phyloP scores from a whole-genome alignment of 2,113 vertebrate genomes.

The Gymnocephalus cernua region DNA sequence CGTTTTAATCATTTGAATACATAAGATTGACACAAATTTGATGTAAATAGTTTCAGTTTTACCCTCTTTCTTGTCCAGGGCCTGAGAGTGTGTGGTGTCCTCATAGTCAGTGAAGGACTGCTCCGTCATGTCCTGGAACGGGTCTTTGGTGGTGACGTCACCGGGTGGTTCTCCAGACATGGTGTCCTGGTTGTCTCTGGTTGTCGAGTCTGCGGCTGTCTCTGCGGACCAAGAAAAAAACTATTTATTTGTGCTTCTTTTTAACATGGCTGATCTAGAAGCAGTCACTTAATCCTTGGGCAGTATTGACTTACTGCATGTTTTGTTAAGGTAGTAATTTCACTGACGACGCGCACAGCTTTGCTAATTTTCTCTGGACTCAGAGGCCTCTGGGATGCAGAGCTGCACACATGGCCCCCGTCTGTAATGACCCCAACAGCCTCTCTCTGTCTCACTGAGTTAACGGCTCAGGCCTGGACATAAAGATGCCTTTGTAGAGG shows the following conservation, averaged over 20 bases:
- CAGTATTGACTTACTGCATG: neutral
- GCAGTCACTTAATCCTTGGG: neutral
- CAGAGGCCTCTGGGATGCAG: conserved; percentile 15
- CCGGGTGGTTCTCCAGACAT: conserved; percentile 87
- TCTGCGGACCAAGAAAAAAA: conserved; percentile 58
- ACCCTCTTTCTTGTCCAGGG: conserved; percentile 84
- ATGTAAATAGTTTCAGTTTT: neutral
- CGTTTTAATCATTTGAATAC: neutral
- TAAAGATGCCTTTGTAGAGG: conserved; percentile 79
- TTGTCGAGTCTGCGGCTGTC: conserved; percentile 79
- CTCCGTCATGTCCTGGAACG: conserved; percentile 77
- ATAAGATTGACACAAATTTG: neutral
- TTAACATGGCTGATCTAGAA: neutral
- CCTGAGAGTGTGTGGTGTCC: conserved; percentile 84
- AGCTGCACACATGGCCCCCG: conserved; percentile 28
- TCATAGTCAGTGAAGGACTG: conserved; percentile 83
- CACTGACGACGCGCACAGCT: neutral
- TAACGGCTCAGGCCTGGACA: conserved; percentile 40
- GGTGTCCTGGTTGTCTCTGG: conserved; percentile 89
- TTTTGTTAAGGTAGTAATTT: conserved; percentile 24
- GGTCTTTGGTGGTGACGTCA: conserved; percentile 82
- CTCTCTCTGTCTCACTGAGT: conserved; percentile 45
- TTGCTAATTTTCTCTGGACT: conserved; percentile 28
- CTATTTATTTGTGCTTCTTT: neutral
- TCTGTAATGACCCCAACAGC: conserved; percentile 61